phyloP scores from a whole-genome alignment of 2,113 vertebrate genomes.

The Orientallactaga bullata region DNA sequence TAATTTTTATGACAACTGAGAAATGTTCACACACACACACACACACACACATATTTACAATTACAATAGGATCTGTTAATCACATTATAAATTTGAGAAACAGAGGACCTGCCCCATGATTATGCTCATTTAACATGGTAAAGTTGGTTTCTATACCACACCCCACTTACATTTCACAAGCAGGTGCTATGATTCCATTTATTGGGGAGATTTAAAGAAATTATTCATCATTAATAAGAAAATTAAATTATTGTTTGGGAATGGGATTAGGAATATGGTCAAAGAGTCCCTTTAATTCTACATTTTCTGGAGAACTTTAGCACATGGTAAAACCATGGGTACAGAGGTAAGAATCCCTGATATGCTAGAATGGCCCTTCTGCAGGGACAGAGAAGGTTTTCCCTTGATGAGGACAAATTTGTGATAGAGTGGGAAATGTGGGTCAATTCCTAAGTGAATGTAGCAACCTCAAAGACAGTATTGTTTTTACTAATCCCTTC shows the following conservation, averaged over 20 bases:
- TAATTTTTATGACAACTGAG: conserved; percentile 23
- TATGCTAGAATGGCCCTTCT: not conserved
- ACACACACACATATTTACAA: too few species aligned
- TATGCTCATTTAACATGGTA: not conserved
- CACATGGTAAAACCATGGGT: not conserved
- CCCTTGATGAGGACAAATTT: not conserved
- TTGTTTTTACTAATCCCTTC: conserved; percentile 42
- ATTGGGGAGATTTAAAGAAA: not conserved
- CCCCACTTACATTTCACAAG: conserved; percentile 38
- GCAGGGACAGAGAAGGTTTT: not conserved
- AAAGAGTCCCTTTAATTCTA: not conserved
- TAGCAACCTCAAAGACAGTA: not conserved
- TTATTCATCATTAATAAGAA: not conserved
- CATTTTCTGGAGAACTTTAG: not conserved
- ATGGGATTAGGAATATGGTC: conserved; percentile 4
- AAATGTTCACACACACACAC: not conserved
- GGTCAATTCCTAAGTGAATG: conserved; percentile 46
- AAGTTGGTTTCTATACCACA: not conserved
- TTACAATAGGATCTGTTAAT: not conserved
- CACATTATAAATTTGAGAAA: not conserved
- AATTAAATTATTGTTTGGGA: conserved; percentile 3
- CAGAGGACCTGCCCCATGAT: not conserved
- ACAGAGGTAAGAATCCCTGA: not conserved
- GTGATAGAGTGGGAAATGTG: conserved; percentile 24
- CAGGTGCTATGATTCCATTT: not conserved